Base-by-base conservation (phyloP, 2,888 invertebrate genomes). In the Polia nebulosa region DNA sequence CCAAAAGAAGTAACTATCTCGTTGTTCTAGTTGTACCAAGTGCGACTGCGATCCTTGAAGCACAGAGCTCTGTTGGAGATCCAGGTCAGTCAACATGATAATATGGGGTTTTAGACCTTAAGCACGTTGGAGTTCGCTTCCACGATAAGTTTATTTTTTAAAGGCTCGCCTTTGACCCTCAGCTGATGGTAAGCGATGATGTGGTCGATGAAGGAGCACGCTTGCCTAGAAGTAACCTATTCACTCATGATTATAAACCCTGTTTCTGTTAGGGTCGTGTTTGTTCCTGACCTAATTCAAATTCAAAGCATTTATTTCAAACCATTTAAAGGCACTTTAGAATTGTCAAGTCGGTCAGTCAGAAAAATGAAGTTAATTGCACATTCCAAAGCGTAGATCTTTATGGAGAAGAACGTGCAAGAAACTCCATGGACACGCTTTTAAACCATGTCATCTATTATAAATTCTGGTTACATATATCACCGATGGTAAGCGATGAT, bases 11-110 rank as follows among this genome's bases (percentile, higher is more conserved):
- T 80, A 80, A 80, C 59, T 1, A 0, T 76, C 76, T 76, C 47
- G 9, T 76, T 76, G 75, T 76, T 76, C 76, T 76, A 76, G 75
- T 76, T n/a, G 76, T 76, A 15, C 80, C 80, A 76, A 75, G 76
- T 20, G 57, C 80, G 25, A 75, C 75, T 25, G 75, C 75, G n/a
- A 47, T 39, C 47, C 76, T 80, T 8, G 76, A 76, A 60, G 69
- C 57, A 44, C 80, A 80, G 56, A 60, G 32, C 61, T 80, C 76
- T 17, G 22, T 68, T 3, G 80, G 69, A 66, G 60, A 75, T 34
- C 68, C 76, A 76, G 75, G 75, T 76, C 52, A 76, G 75, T 76
- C 17, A 44, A 29, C 39, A 56, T 25, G n/a, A 41, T 44, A 15
- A 17, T 72, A 41, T 25, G 29, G 58, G 74, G 61, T 7, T 49